A percentile compares a stretch with the other conserved stretches of the same genome.
phyloP scores from a whole-genome alignment of 2,113 vertebrate genomes.

The Hoplias malabaricus region DNA sequence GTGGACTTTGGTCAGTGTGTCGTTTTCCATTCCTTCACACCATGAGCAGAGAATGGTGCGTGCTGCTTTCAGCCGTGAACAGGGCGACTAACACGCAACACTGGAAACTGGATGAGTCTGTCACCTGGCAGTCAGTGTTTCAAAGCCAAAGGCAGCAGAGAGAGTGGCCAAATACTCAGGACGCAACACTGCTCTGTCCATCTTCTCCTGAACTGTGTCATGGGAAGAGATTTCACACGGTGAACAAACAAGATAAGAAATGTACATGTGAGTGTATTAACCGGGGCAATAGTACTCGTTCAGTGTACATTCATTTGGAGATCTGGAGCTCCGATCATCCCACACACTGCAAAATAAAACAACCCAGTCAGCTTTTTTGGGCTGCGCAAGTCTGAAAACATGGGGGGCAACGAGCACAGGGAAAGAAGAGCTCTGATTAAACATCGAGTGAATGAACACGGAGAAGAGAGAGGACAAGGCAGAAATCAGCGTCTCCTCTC shows the following conservation, averaged over 20 bases:
- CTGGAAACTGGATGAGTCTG: slow-evolving; percentile 20
- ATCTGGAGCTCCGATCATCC: too few relatives aligned
- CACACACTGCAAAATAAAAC: too few relatives aligned
- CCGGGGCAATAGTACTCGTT: too few relatives aligned
- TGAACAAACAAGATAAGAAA: background rate
- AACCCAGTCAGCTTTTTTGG: too few relatives aligned
- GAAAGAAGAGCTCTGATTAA: too few relatives aligned
- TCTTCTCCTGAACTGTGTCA: background rate
- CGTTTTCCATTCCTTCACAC: slow-evolving; percentile 32
- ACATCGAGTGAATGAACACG: too few relatives aligned
- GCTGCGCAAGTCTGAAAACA: too few relatives aligned
- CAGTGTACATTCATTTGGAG: too few relatives aligned
- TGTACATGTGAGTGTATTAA: too few relatives aligned
- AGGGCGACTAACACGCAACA: slow-evolving; percentile 10
- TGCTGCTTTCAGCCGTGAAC: slow-evolving; percentile 32
- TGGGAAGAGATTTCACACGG: background rate
- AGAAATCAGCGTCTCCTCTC: too few relatives aligned
- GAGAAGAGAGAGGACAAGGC: too few relatives aligned
- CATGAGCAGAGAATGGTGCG: slow-evolving; percentile 11
- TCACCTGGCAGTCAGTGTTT: slow-evolving; percentile 23
- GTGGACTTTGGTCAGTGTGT: slow-evolving; percentile 24
- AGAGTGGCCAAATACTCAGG: background rate
- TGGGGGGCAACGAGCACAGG: too few relatives aligned
- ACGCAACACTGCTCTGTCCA: background rate
- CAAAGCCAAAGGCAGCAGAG: background rate